Evolutionary conservation across 1,140 invertebrate species (phyloP), one percentile per base, ranked within the genome.

Genomic region (Lepidurus packardi): DNA sequence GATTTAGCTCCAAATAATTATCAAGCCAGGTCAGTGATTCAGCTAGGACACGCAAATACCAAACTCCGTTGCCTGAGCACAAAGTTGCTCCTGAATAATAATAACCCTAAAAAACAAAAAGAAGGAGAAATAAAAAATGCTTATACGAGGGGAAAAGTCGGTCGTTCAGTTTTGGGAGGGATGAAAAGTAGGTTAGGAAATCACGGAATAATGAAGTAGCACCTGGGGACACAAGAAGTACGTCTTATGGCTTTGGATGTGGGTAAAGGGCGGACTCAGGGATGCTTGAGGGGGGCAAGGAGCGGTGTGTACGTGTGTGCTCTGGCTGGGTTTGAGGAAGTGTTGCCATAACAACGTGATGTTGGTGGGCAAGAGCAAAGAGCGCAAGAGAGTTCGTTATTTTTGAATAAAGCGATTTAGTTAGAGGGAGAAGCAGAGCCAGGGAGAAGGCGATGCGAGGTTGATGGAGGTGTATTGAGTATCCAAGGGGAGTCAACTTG

Each of bases 201-300:
- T 65, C 53, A 65, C 53, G 53, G 53, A 65, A 65, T 65, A 65
- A 65, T 65, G 53, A 65, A 65, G 53, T 65, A 65, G 53, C 53
- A 65, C 53, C 53, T 65, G 53, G 53, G 53, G 53, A 65, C n/a
- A 65, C 4, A 8, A 65, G 16, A 21, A 65, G 53, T 65, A 65
- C 53, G 21, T 13, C 53, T 65, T 65, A 65, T 21, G 53, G 53
- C 16, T 34, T 34, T 34, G 34, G 34, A 34, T 34, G 34, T 34
- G 34, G 34, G 16, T 65, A 65, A 65, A 65, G 53, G 53, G 53
- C 53, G 13, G 53, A 8, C 53, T 65, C 7, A 21, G 53, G 53
- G 21, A 65, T 65, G 53, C 53, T 65, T 9, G 21, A 9, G 1
- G 13, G 53, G 53, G n/a, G 53, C 16, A 16, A 47, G 13, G 13